A percentile compares a stretch with the other conserved stretches of the same genome.
Conservation (phyloP, 2,888 invertebrate species). For the Xanthostigma xanthostigma region DNA sequence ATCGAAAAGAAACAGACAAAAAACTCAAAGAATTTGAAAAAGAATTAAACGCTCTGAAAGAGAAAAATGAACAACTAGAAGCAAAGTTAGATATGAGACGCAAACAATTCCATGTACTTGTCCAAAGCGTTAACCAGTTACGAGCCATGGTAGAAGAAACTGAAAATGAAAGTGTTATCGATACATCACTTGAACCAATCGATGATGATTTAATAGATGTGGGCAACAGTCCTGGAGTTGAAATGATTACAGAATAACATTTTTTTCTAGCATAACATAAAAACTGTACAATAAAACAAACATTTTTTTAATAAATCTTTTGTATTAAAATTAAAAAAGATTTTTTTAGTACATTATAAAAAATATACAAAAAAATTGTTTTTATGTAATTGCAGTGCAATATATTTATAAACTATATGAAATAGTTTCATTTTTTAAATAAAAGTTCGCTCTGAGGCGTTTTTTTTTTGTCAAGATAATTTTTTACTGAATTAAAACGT, state of each 20-base stretch:
- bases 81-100: conserved; percentile 65
- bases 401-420: too few relatives aligned
- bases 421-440: too few relatives aligned
- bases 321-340: too few relatives aligned
- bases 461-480: too few relatives aligned
- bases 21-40: conserved; percentile 53
- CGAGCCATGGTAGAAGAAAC: conserved; percentile 65
- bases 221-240: conserved; percentile 24
- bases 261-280: not conserved
- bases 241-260: conserved; percentile 25
- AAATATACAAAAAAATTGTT: too few relatives aligned
- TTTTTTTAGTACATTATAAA: too few relatives aligned
- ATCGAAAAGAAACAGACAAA: conserved; percentile 64
- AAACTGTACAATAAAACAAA: too few relatives aligned
- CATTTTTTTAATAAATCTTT: too few relatives aligned
- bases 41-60: conserved; percentile 54
- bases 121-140: conserved; percentile 74
- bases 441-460: too few relatives aligned
- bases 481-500: too few relatives aligned
- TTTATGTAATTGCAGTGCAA: too few relatives aligned
- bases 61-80: conserved; percentile 56
- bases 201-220: conserved; percentile 24
- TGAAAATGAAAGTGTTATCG: conserved; percentile 35
- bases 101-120: conserved; percentile 80
- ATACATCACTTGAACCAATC: conserved; percentile 31